These are phyloP conservation scores for Craseonycteris thonglongyai DNA, from an alignment of 2,113 vertebrate species.

Conservation along the genomic window DNA sequence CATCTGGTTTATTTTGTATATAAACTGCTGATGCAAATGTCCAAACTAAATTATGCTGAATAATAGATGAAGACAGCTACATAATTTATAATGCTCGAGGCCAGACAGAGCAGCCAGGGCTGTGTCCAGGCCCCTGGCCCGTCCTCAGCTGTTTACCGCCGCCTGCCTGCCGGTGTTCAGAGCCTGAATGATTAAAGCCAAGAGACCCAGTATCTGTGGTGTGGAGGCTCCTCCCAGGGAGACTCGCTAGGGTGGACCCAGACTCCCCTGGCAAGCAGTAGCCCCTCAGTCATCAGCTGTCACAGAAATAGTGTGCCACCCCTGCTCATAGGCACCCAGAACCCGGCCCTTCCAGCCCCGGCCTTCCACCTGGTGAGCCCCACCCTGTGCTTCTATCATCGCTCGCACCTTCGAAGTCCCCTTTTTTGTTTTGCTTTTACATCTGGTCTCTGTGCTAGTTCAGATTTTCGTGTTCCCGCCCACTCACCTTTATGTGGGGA, in stretches of 20 bases:
- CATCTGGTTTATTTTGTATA: conserved; percentile 56
- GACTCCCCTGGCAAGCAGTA: too few relatives aligned
- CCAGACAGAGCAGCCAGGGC: conserved; percentile 6
- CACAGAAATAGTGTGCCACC: accelerated
- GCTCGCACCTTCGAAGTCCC: too few relatives aligned
- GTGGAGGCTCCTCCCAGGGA: not conserved
- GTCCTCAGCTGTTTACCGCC: not conserved
- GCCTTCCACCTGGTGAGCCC: not conserved
- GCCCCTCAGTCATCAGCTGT: accelerated
- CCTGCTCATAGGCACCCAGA: not conserved
- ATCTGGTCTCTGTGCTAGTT: not conserved
- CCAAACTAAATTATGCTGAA: conserved; percentile 81
- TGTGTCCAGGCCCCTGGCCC: not conserved
- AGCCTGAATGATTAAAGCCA: not conserved
- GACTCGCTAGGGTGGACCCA: not conserved
- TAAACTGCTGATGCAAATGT: conserved; percentile 80
- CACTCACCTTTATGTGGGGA: accelerated
- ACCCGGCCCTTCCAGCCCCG: not conserved
- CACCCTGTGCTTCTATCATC: accelerated
- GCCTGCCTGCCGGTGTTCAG: not conserved
- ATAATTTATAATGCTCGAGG: conserved; percentile 76
- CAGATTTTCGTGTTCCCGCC: too few relatives aligned
- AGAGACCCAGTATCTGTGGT: accelerated
- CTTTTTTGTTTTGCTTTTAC: not conserved
- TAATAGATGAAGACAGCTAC: conserved; percentile 80